phyloP scores from a whole-genome alignment of 2,113 vertebrate genomes.

The Galeopterus variegatus region DNA sequence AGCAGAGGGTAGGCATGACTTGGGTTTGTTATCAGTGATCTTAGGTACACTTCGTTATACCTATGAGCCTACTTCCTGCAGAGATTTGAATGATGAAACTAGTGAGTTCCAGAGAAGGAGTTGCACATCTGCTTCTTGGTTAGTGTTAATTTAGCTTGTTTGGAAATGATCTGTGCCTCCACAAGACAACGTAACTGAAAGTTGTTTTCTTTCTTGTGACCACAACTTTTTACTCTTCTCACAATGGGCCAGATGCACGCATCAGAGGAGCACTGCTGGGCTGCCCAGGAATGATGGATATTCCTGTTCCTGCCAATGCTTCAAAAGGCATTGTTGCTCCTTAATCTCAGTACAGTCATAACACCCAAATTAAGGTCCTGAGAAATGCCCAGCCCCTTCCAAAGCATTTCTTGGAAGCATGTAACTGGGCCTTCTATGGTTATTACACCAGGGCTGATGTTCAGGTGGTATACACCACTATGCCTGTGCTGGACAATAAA shows the following conservation, averaged over 20 bases:
- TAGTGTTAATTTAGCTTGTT: slow-evolving; percentile 83
- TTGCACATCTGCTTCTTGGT: slow-evolving; percentile 82
- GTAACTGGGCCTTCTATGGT: neutral
- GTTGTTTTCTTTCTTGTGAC: slow-evolving; percentile 60
- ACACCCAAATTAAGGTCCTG: slow-evolving; percentile 30
- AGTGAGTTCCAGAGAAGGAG: slow-evolving; percentile 71
- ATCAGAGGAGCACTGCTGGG: neutral
- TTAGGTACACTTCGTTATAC: slow-evolving; percentile 70
- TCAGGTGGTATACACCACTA: neutral
- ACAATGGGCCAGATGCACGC: slow-evolving; percentile 66
- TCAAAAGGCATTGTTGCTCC: slow-evolving; percentile 1
- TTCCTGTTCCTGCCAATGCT: neutral
- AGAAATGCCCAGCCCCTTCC: neutral
- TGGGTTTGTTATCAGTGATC: neutral
- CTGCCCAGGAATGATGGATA: neutral
- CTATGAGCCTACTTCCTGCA: slow-evolving; percentile 51
- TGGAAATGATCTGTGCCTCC: slow-evolving; percentile 78
- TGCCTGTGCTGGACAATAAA: neutral
- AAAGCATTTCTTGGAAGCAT: neutral
- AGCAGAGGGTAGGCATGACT: neutral
- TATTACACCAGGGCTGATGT: neutral
- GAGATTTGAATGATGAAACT: slow-evolving; percentile 75
- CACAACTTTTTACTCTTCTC: slow-evolving; percentile 72
- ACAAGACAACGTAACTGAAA: slow-evolving; percentile 21
- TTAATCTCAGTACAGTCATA: neutral